Conservation (phyloP, 2,797 vertebrate species). For the Micropoecilia bifurca region DNA sequence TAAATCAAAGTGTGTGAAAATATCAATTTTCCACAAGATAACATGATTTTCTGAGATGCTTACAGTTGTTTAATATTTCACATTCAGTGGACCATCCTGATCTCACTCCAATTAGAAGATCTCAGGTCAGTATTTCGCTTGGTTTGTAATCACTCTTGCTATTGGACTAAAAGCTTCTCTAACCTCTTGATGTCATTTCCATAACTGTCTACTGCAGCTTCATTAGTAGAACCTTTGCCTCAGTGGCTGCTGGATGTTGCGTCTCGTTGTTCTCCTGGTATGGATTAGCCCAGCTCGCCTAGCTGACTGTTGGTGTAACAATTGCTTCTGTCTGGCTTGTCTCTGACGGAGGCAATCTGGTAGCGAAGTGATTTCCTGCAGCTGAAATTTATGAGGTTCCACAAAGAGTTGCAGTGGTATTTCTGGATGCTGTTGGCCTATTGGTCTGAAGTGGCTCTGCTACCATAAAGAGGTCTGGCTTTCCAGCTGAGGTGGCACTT, state of each 20-base stretch:
- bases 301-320: conserved; percentile 37
- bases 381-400: conserved; percentile 60
- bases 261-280: not conserved
- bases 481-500: conserved; percentile 62
- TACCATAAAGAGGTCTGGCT: conserved; percentile 76
- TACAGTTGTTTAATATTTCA: not conserved
- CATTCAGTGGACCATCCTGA: not conserved
- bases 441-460: conserved; percentile 72
- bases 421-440: conserved; percentile 74
- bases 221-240: not conserved
- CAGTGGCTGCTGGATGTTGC: not conserved
- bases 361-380: conserved; percentile 37
- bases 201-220: not conserved
- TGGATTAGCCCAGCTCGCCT: not conserved
- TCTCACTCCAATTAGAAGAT: not conserved
- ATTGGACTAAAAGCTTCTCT: not conserved
- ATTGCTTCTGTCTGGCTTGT: conserved; percentile 20
- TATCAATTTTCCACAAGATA: not conserved
- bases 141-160: not conserved
- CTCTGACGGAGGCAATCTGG: conserved; percentile 27
- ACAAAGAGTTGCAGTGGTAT: conserved; percentile 64
- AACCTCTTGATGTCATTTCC: not conserved
- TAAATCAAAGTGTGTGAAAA: not conserved
- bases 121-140: not conserved
- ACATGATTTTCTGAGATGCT: not conserved